Base-by-base conservation (phyloP, 1,140 invertebrate genomes). In the Pygmarrhopalites habei region DNA sequence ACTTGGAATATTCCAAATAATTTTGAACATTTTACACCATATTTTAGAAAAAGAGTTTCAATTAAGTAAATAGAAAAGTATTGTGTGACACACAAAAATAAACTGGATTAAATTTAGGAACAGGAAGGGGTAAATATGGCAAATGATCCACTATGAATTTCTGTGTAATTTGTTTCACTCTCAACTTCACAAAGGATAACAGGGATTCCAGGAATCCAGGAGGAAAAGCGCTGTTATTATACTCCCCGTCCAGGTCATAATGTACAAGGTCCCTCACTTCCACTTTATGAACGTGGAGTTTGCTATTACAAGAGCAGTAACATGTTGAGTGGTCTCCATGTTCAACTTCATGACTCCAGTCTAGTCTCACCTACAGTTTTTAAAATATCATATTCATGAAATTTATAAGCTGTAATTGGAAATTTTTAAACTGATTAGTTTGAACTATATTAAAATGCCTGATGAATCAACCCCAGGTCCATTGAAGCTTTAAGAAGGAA, bases 301-400 rank as follows among this genome's bases (percentile, higher is more conserved):
- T 70, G 25, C 49, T 60, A 58, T 70, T 70, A 44, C 68, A 70
- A 1, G 60, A 23, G 41, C 67, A 70, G 55, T 71, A 72, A 21
- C 60, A 63, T 28, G 68, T 65, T 57, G 64, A 60, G 4, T 67
- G 15, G 25, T 71, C 67, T n/a, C 62, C 62, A 23, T 64, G 66
- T 29, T 53, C 66, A 44, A 56, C 65, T 65, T 89, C 84, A 74
- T 89, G 89, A 69, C 85, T 82, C 87, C 88, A 89, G 69, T 83
- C 86, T 65, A 89, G 76, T 73, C 88, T 86, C 19, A 88, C 81
- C 75, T 83, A 72, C 5, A 53, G n/a, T n/a, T n/a, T n/a, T n/a
- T n/a, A n/a, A n/a, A n/a, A n/a, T n/a, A n/a, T n/a, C n/a, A n/a
- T n/a, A n/a, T n/a, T n/a, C n/a, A n/a, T n/a, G n/a, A n/a, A n/a